A percentile compares a stretch with the other conserved stretches of the same genome.
Evolutionary conservation across 2,113 vertebrate genomes (phyloP).

Genomic region (Apteryx owenii): DNA sequence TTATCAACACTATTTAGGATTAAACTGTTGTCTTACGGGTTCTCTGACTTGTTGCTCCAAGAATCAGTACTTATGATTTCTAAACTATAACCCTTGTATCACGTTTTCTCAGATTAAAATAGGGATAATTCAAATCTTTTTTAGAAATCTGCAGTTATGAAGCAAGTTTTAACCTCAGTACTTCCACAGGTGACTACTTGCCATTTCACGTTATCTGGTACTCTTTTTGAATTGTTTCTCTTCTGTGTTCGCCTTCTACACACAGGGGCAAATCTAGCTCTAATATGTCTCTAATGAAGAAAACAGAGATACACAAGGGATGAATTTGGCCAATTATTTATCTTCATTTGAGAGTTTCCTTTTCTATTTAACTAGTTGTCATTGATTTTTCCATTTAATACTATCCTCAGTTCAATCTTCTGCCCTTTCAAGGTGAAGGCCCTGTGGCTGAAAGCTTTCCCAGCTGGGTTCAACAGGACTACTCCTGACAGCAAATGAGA

Average conservation of each 20-base stretch:
- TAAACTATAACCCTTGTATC: background rate
- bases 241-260: background rate
- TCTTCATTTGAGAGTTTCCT: constrained; percentile 27
- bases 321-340: constrained; percentile 26
- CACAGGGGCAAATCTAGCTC: background rate
- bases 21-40: background rate
- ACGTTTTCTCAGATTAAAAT: background rate
- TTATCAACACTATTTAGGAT: background rate
- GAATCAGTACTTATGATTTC: background rate
- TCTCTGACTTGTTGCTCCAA: background rate
- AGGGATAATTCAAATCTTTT: background rate
- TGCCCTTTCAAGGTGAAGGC: constrained; percentile 31
- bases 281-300: background rate
- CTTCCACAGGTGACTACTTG: background rate
- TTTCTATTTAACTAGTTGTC: constrained; percentile 48
- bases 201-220: background rate
- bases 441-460: constrained; percentile 52
- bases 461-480: constrained; percentile 24
- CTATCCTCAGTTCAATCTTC: constrained; percentile 48
- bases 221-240: background rate
- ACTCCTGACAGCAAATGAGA: constrained; percentile 10
- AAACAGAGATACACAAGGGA: constrained; percentile 16
- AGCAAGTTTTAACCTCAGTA: background rate
- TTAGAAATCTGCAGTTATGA: background rate
- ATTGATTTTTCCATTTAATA: constrained; percentile 62